These are phyloP conservation scores for Pseudomyrmex dendroicus DNA, from an alignment of 1,140 invertebrate genomes.

Conservation along the genomic window DNA sequence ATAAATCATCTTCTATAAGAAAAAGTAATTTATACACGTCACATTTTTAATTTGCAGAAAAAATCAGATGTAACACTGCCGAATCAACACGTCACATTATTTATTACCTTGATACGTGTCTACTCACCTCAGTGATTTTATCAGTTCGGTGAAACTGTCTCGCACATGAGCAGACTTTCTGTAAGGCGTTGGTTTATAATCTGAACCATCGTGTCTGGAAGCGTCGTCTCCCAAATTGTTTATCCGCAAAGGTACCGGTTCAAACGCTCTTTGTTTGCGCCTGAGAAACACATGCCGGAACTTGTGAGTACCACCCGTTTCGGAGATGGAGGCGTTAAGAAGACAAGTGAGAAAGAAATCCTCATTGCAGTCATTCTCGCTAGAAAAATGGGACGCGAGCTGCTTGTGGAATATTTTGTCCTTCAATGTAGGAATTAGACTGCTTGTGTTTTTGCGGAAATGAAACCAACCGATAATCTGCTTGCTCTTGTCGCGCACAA, in stretches of 20 bases:
- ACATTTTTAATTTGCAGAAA: too few relatives aligned
- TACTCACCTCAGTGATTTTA: slow-evolving; percentile 75
- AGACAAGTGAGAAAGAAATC: slow-evolving; percentile 85
- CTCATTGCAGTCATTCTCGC: slow-evolving; percentile 58
- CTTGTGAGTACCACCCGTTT: slow-evolving; percentile 85
- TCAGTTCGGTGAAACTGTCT: slow-evolving; percentile 75
- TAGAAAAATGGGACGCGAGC: slow-evolving; percentile 85
- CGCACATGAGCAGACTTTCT: slow-evolving; percentile 51
- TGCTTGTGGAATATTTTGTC: slow-evolving; percentile 87
- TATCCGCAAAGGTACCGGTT: slow-evolving; percentile 81
- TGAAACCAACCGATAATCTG: slow-evolving; percentile 88
- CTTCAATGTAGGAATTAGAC: slow-evolving; percentile 84
- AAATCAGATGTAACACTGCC: too few relatives aligned
- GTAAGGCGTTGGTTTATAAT: slow-evolving; percentile 80
- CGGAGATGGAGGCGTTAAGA: slow-evolving; percentile 84
- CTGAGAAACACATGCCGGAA: slow-evolving; percentile 85
- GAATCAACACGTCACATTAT: not conserved
- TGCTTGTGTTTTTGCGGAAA: slow-evolving; percentile 84
- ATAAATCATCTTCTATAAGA: too few relatives aligned
- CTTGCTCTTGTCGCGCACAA: slow-evolving; percentile 84
- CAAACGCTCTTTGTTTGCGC: slow-evolving; percentile 75
- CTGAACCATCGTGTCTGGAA: slow-evolving; percentile 76
- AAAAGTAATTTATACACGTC: too few relatives aligned
- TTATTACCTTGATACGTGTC: slow-evolving; percentile 17
- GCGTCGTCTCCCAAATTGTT: slow-evolving; percentile 82